Conservation (phyloP, 2,113 vertebrate species). For the Anseranas semipalmata region DNA sequence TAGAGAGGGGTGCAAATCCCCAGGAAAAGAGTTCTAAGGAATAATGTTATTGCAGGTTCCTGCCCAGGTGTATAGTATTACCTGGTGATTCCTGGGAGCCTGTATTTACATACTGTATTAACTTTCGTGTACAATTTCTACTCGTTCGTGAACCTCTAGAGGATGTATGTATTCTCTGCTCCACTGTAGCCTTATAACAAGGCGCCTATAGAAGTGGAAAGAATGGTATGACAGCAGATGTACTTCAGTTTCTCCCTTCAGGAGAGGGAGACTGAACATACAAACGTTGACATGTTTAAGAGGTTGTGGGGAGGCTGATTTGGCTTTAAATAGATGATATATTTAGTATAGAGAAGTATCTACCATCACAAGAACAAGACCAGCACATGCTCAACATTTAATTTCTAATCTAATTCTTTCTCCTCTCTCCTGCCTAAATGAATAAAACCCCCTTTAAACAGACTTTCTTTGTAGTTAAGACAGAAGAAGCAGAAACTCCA, state of each 20-base stretch:
- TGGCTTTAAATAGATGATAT: neutral
- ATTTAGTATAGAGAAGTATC: neutral
- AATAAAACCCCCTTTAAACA: neutral
- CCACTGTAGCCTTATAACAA: neutral
- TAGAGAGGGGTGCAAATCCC: too few species aligned
- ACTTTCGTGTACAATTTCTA: neutral
- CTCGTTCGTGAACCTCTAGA: fast-evolving
- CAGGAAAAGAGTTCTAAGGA: neutral
- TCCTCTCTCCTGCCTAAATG: neutral
- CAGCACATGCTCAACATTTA: neutral
- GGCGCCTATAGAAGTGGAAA: neutral
- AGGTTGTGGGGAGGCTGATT: neutral
- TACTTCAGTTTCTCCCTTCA: neutral
- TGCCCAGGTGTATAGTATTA: too few species aligned
- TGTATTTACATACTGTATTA: too few species aligned
- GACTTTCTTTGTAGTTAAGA: neutral
- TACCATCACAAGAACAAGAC: neutral
- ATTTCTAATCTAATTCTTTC: neutral
- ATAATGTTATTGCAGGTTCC: fast-evolving
- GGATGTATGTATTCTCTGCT: neutral
- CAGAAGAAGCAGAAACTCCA: neutral
- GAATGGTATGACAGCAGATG: neutral
- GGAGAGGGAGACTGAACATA: neutral
- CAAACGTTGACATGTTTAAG: too few species aligned
- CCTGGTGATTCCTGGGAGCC: neutral